These are phyloP conservation scores for Parascotia fuliginaria DNA, from an alignment of 2,888 invertebrate species.

Conservation along the genomic window DNA sequence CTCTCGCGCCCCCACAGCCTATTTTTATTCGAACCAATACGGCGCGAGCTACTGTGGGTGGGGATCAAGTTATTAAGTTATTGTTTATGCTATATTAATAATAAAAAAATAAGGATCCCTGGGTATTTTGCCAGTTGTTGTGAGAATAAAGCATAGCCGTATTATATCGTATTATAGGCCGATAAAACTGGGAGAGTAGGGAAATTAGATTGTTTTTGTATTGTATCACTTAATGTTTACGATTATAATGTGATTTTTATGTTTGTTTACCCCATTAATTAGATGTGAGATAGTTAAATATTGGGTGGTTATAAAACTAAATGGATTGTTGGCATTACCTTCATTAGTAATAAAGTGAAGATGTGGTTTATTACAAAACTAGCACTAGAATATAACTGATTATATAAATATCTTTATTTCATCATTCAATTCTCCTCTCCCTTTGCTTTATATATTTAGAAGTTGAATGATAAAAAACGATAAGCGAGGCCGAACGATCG, in stretches of 20 bases:
- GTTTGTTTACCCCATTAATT: slow-evolving; percentile 59
- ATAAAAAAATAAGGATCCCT: slow-evolving; percentile 76
- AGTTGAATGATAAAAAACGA: slow-evolving; percentile 53
- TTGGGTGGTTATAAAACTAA: slow-evolving; percentile 34
- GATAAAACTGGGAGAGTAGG: slow-evolving; percentile 66
- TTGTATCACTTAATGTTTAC: slow-evolving; percentile 50
- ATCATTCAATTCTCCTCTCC: slow-evolving; percentile 14
- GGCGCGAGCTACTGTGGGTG: slow-evolving; percentile 73
- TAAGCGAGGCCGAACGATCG: slow-evolving; percentile 50
- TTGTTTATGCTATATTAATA: slow-evolving; percentile 84
- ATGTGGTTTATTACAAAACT: slow-evolving; percentile 6
- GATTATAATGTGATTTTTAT: slow-evolving; percentile 68
- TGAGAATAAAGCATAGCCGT: slow-evolving; percentile 65
- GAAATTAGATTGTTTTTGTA: slow-evolving; percentile 74
- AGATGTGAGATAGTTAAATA: slow-evolving; percentile 40
- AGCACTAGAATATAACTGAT: background rate
- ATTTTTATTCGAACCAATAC: slow-evolving; percentile 80
- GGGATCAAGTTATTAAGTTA: slow-evolving; percentile 83
- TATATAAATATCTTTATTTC: background rate
- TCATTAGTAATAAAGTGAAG: slow-evolving; percentile 23
- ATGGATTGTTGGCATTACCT: slow-evolving; percentile 31
- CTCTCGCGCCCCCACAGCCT: slow-evolving; percentile 77
- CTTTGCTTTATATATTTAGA: slow-evolving; percentile 46
- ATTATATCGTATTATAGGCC: slow-evolving; percentile 65
- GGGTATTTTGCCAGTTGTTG: slow-evolving; percentile 62